These are phyloP conservation scores for Gymnobelideus leadbeateri DNA, from an alignment of 2,113 vertebrate genomes.

Conservation along the genomic window DNA sequence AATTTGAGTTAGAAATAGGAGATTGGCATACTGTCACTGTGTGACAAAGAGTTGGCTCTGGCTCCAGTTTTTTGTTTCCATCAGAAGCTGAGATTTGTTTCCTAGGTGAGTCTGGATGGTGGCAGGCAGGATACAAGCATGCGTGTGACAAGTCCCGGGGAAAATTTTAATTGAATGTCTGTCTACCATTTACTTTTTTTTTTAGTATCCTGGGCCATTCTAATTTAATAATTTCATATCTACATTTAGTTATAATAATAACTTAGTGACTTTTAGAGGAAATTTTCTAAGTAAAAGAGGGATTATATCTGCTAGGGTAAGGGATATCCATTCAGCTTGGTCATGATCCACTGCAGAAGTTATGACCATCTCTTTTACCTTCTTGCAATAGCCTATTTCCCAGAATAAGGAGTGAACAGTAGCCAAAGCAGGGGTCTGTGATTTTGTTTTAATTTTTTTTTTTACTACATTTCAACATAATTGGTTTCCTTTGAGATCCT, in stretches of 20 bases:
- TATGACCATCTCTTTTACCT: not conserved
- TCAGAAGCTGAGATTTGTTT: conserved; percentile 5
- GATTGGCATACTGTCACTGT: not conserved
- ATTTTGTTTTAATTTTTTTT: not conserved
- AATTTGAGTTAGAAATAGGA: not conserved
- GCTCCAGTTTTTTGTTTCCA: not conserved
- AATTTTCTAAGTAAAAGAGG: not conserved
- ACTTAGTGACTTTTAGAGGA: not conserved
- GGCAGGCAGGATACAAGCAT: conserved; percentile 1
- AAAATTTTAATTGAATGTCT: not conserved
- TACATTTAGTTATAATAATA: not conserved
- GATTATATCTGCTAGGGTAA: not conserved
- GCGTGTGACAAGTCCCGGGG: not conserved
- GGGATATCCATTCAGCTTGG: not conserved
- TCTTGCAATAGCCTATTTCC: not conserved
- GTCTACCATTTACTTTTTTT: not conserved
- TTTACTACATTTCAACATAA: not conserved
- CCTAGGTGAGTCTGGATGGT: conserved; percentile 23
- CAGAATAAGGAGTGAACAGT: not conserved
- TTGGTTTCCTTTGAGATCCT: not conserved
- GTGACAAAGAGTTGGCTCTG: not conserved
- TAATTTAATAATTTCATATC: not conserved
- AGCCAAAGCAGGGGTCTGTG: not conserved
- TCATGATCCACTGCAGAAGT: not conserved
- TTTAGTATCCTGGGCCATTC: not conserved